Base-by-base conservation (phyloP, 1,140 invertebrate genomes). In the Mamestra configurata region DNA sequence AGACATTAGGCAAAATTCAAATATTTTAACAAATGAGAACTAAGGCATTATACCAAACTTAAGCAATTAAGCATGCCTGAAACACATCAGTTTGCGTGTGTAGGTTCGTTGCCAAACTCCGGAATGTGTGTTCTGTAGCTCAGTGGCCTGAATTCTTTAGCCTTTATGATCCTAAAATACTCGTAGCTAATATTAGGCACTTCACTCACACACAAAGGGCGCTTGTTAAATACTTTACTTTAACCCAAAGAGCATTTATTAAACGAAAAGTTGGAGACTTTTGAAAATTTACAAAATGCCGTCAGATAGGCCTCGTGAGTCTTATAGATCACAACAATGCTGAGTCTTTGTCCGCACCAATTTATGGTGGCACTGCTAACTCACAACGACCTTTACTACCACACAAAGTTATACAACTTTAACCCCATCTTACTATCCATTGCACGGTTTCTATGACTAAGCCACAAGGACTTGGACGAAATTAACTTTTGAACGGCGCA, bases 271-370 rank as follows among this genome's bases (percentile, higher is more conserved):
- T 57, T 59, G 43, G 31, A 35, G 46, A 18, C n/a, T 27, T 37
- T 15, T 20, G 27, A 37, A 55, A 20, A 13, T 55, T 55, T 27
- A 40, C 66, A 46, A 70, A 43, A 18, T n/a, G 20, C 11, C 64
- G 24, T 5, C 27, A 13, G 24, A 61, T 55, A 53, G 40, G 51
- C 31, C 77, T 79, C 37, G 13, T 18, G 49, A 27, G 49, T 43
- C 27, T 46, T 43, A 59, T 20, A n/a, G 53, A 68, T 73, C 31
- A 57, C 37, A 68, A 75, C 57, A 75, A 53, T 75, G 75, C 51
- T 59, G 18, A 43, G 46, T 59, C 59, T 75, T 80, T 75, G 71
- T 80, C 46, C 20, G 43, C 13, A 40, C n/a, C 79, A 66, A 66
- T 80, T 80, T 75, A 75, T 66, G 46, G 57, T 18, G 20, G 31